phyloP scores from a whole-genome alignment of 2,113 vertebrate genomes.

The Phylloscopus whistleri region DNA sequence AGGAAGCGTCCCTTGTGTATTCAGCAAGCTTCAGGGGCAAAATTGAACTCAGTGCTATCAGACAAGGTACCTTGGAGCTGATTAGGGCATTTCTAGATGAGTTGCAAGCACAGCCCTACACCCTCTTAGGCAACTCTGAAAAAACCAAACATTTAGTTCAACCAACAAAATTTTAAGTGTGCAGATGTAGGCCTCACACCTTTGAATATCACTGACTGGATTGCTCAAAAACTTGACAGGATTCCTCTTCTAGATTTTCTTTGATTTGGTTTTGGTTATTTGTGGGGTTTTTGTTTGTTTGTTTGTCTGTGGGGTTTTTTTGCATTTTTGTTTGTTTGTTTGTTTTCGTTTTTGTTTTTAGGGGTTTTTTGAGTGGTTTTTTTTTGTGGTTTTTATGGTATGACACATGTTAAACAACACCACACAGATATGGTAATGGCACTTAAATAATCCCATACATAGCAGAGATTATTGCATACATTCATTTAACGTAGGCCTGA shows the following conservation, averaged over 20 bases:
- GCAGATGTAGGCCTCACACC: background rate
- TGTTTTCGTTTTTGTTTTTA: background rate
- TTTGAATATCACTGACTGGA: background rate
- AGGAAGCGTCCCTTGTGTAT: background rate
- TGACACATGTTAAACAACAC: background rate
- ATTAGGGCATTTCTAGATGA: background rate
- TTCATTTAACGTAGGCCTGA: conserved; percentile 2
- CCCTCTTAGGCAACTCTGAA: background rate
- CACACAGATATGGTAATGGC: background rate
- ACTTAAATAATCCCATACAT: background rate
- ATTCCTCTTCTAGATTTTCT: background rate
- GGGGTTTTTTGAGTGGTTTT: background rate
- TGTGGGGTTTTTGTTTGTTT: background rate
- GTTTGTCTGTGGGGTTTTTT: background rate
- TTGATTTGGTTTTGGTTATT: background rate
- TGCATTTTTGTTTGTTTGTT: no score
- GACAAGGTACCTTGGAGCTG: background rate
- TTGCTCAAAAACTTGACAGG: background rate
- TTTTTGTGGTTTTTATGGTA: background rate
- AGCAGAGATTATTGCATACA: background rate
- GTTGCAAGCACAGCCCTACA: background rate
- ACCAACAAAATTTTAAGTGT: background rate
- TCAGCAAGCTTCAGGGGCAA: background rate
- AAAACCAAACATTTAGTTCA: background rate
- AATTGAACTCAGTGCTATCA: background rate